phyloP scores from a whole-genome alignment of 92 coral and sea anemone genomes.

The Chrysogorgia sp. region DNA sequence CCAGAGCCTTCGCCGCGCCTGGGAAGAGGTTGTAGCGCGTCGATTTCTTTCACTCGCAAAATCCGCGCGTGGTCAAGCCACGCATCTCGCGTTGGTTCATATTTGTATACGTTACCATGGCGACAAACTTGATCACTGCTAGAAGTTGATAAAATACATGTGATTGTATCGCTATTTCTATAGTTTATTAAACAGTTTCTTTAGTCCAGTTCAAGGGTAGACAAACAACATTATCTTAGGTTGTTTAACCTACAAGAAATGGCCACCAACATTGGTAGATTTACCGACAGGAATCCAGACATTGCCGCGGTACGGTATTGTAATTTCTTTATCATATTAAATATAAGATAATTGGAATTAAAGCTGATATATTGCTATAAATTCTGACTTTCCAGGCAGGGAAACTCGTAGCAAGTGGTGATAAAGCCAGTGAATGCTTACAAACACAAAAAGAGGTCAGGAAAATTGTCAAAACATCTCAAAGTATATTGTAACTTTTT shows the following conservation, averaged over 20 bases:
- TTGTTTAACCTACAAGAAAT: conserved; percentile 39
- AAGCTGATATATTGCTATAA: background rate
- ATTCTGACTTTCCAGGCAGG: conserved; percentile 76
- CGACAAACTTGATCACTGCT: background rate
- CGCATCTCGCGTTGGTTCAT: no score
- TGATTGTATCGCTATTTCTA: background rate
- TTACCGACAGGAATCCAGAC: conserved; percentile 91
- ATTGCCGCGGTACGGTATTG: conserved; percentile 75
- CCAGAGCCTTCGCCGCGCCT: no score
- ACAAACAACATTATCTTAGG: no score
- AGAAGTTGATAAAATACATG: no score
- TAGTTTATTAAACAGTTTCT: background rate
- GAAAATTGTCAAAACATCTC: no score
- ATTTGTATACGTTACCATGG: background rate
- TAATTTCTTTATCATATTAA: background rate
- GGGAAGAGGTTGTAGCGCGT: no score
- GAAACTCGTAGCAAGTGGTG: conserved; percentile 76
- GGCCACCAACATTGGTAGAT: conserved; percentile 86
- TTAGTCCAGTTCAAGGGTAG: background rate
- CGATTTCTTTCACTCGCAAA: background rate
- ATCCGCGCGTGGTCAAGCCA: background rate
- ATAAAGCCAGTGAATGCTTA: conserved; percentile 80
- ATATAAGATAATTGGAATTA: background rate
- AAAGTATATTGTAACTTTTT: no score
- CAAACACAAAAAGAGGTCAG: conserved; percentile 76